These are phyloP conservation scores for Scopus umbretta DNA, from an alignment of 2,113 vertebrate species.

Conservation along the genomic window DNA sequence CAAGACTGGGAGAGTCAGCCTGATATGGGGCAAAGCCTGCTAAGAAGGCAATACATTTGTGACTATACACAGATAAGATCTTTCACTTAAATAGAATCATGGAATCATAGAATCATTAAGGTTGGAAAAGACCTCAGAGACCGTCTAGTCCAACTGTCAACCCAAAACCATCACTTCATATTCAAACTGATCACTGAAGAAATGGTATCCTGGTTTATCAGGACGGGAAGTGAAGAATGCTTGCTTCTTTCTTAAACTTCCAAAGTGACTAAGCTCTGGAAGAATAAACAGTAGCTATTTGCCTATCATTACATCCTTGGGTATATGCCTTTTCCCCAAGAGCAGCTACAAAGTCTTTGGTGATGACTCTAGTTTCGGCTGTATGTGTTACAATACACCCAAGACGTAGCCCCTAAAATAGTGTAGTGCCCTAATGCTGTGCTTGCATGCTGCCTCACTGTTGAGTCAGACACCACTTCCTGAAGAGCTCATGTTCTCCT, in stretches of 20 bases:
- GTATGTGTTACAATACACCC: background rate
- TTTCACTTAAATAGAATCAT: background rate
- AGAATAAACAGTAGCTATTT: background rate
- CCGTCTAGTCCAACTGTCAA: too few relatives aligned
- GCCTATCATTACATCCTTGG: background rate
- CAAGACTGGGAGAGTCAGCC: background rate
- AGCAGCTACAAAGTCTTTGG: background rate
- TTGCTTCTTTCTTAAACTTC: background rate
- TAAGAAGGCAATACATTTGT: background rate
- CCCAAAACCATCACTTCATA: too few relatives aligned
- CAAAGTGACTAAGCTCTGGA: background rate
- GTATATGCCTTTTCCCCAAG: background rate
- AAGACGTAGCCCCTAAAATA: background rate
- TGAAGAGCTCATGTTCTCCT: background rate
- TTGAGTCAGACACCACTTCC: background rate
- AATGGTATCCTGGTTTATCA: background rate
- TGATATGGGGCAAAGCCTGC: background rate
- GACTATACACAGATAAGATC: background rate
- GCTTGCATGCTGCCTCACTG: background rate
- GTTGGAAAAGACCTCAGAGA: too few relatives aligned
- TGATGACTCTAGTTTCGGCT: background rate
- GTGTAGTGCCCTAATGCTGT: background rate
- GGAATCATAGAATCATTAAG: too few relatives aligned
- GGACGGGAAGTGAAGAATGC: background rate
- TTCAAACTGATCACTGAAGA: background rate